Conservation (phyloP, 2,113 vertebrate species). For the Rostratula benghalensis region DNA sequence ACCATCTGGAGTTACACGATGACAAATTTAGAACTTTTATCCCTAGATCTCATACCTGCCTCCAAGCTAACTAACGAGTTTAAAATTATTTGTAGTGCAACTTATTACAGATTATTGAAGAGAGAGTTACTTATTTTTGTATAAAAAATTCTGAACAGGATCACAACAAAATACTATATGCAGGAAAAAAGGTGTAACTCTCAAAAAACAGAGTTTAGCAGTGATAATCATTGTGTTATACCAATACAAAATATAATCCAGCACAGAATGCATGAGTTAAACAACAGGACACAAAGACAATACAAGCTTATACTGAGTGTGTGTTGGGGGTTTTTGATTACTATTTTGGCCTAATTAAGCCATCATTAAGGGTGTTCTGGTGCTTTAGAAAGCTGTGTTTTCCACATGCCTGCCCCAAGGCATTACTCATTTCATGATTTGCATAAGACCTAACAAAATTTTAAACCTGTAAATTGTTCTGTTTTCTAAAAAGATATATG, state of each 20-base stretch:
- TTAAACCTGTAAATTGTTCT: conserved; percentile 13
- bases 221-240: background rate
- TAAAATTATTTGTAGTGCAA: too few relatives aligned
- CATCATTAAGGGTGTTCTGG: background rate
- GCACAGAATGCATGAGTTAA: background rate
- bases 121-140: background rate
- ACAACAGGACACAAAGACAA: background rate
- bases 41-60: background rate
- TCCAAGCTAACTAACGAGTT: too few relatives aligned
- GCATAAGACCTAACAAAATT: conserved; percentile 47
- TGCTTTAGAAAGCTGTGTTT: conserved; percentile 34
- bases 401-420: background rate
- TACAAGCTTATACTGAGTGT: conserved; percentile 1
- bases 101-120: too few relatives aligned
- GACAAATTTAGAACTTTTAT: background rate
- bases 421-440: conserved; percentile 31
- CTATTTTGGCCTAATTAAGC: conserved; percentile 18
- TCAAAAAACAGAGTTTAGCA: background rate
- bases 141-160: background rate
- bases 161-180: background rate
- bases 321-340: background rate
- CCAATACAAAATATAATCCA: background rate
- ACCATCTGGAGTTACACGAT: too few relatives aligned
- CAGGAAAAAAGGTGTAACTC: background rate
- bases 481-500: conserved; percentile 27